Conservation (phyloP, 2,888 invertebrate species). For the Anagyrus pseudococci region DNA sequence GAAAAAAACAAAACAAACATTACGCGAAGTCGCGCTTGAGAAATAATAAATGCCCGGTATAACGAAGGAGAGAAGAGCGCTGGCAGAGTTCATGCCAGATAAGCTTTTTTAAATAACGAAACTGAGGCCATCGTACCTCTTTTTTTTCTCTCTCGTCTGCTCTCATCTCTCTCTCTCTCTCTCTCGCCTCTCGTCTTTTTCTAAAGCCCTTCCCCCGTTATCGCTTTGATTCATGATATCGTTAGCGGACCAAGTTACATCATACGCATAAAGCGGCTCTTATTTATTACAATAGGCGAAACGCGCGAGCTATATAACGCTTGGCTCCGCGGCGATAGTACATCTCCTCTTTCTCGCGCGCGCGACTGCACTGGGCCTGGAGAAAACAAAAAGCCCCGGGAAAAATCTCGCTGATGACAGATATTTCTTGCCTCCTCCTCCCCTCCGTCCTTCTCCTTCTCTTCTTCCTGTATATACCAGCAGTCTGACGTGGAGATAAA, state of each 20-base stretch:
- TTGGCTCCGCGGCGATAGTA: slow-evolving; percentile 20
- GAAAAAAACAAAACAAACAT: slow-evolving; percentile 21
- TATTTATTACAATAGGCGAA: slow-evolving; percentile 33
- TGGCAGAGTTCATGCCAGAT: slow-evolving; percentile 37
- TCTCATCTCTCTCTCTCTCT: slow-evolving; percentile 7
- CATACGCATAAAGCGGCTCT: slow-evolving; percentile 23
- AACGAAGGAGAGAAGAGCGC: slow-evolving; percentile 23
- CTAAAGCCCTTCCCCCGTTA: slow-evolving; percentile 33
- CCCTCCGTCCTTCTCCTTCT: too few species aligned
- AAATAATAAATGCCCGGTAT: slow-evolving; percentile 34
- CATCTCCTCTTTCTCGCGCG: too few species aligned
- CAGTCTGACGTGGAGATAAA: slow-evolving; percentile 20
- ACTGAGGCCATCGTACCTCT: slow-evolving; percentile 30
- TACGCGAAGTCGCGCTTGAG: slow-evolving; percentile 16
- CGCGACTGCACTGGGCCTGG: background rate
- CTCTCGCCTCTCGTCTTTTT: slow-evolving; percentile 3
- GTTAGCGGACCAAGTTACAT: slow-evolving; percentile 32
- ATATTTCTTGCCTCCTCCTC: slow-evolving; percentile 11
- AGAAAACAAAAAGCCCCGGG: slow-evolving; percentile 6
- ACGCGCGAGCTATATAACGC: too few species aligned
- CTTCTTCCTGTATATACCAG: too few species aligned
- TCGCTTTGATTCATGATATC: slow-evolving; percentile 36
- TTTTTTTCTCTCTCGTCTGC: slow-evolving; percentile 11
- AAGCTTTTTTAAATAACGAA: slow-evolving; percentile 38
- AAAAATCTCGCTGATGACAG: slow-evolving; percentile 17